These are phyloP conservation scores for Drosophila tani DNA, from an alignment of 1,140 invertebrate genomes.

Conservation along the genomic window DNA sequence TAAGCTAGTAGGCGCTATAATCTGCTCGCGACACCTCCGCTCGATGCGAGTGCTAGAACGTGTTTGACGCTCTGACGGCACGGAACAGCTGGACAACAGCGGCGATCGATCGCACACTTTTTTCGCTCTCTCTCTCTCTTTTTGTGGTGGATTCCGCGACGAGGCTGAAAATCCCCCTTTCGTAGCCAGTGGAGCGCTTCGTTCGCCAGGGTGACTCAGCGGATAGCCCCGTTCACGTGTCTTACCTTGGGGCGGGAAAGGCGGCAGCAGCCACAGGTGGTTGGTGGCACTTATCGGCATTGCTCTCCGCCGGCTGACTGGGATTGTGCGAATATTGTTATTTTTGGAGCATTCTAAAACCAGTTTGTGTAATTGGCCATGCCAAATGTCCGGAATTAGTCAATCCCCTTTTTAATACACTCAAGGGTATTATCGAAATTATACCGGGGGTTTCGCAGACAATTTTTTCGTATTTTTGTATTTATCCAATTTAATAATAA, in stretches of 20 bases:
- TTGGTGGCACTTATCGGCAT: constrained; percentile 20
- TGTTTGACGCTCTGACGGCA: constrained; percentile 48
- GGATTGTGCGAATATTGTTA: constrained; percentile 50
- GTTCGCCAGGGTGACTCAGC: constrained; percentile 59
- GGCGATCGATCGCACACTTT: constrained; percentile 6
- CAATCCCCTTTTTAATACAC: constrained; percentile 3
- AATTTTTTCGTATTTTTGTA: background rate
- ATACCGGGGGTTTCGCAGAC: background rate
- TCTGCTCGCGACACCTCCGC: constrained; percentile 25
- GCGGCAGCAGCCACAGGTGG: constrained; percentile 62
- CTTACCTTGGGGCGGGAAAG: constrained; percentile 76
- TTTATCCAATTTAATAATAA: background rate
- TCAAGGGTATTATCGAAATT: background rate
- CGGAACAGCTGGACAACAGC: constrained; percentile 38
- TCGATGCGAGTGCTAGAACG: constrained; percentile 44
- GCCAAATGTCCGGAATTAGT: constrained; percentile 31
- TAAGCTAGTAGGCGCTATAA: constrained; percentile 33
- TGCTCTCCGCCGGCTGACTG: constrained; percentile 18
- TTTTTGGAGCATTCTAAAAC: constrained; percentile 61
- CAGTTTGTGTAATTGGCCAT: constrained; percentile 43
- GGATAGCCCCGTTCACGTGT: constrained; percentile 68
- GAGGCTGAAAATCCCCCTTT: constrained; percentile 55
- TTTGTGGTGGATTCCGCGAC: constrained; percentile 28
- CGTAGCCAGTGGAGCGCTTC: constrained; percentile 63
- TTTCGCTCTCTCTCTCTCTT: constrained; percentile 19